Evolutionary conservation across 1,140 invertebrate species (phyloP), one percentile per base, ranked within the genome.

Genomic region (Ctenoplectra terminalis): DNA sequence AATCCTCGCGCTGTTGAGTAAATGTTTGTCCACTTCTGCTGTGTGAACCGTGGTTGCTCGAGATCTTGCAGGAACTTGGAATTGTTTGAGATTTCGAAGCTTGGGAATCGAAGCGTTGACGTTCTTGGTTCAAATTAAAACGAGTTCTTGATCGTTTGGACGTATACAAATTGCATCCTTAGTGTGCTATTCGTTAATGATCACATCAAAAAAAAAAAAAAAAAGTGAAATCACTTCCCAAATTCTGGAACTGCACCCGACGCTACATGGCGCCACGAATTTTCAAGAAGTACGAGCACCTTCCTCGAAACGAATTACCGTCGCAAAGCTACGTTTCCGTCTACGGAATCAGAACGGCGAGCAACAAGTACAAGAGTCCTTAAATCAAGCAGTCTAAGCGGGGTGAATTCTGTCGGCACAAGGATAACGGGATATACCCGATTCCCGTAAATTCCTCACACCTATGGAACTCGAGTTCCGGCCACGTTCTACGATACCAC

Each of bases 291-390:
- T 34, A 58, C 17, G 26, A 3, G 52, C 50, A 17, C n/a, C 26
- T n/a, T 40, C 31, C 8, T 46, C 26, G 40, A 58, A 37, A 50
- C n/a, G 17, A 23, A 72, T 67, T 72, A 72, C 0, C 60, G 40
- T 82, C 13, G 66, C 67, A 60, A 79, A 61, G 29, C 17, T 29
- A 5, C 11, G 17, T 20, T 66, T 26, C 60, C 52, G 11, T 8
- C 26, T 37, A 37, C 37, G 29, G 11, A 60, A 64, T 56, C 52
- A 58, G 20, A 23, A 26, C 20, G 4, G 3, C 15, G 58, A 2
- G 77, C 61, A 73, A 83, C 76, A 80, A 83, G 69, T 80, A 73
- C 50, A 17, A 52, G n/a, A n/a, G n/a, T 66, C 50, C 40, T 73
- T 80, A 67, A 50, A 40, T 60, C 66, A 40, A 58, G 50, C 29